Evolutionary conservation across 2,113 vertebrate species (phyloP).

Genomic region (Hippopotamus amphibius): DNA sequence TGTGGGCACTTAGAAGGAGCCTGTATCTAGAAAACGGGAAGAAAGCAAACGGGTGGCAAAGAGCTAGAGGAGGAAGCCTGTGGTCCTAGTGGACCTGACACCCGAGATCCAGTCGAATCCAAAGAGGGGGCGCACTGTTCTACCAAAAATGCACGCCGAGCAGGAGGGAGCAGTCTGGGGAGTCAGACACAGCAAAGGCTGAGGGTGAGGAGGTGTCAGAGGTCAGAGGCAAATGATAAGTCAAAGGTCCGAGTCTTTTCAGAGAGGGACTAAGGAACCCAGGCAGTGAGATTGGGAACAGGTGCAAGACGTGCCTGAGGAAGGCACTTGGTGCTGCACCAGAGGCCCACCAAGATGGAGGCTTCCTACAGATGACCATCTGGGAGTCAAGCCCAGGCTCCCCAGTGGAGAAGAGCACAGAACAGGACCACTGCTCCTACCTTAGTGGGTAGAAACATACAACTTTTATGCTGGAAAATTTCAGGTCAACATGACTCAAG

Average conservation of each 20-base stretch:
- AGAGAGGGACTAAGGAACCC: not conserved
- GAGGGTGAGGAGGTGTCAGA: not conserved
- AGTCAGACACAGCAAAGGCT: not conserved
- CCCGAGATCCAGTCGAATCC: not conserved
- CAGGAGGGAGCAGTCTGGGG: not conserved
- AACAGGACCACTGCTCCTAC: not conserved
- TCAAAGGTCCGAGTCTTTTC: not conserved
- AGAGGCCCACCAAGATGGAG: accelerated
- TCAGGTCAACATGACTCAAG: not conserved
- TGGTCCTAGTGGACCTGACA: not conserved
- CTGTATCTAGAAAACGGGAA: not conserved
- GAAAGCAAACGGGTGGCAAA: too few relatives aligned
- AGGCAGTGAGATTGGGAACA: accelerated
- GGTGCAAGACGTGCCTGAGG: not conserved
- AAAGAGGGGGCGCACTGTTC: not conserved
- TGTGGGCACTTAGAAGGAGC: not conserved
- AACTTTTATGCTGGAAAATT: not conserved
- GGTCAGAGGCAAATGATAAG: not conserved
- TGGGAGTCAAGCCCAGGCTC: not conserved
- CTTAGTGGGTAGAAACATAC: not conserved
- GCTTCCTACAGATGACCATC: not conserved
- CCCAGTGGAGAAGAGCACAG: accelerated
- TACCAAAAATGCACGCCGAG: not conserved
- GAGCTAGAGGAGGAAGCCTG: not conserved
- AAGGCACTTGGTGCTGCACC: accelerated